Conservation (phyloP, 2,113 vertebrate genomes). For the Otocyon megalotis region DNA sequence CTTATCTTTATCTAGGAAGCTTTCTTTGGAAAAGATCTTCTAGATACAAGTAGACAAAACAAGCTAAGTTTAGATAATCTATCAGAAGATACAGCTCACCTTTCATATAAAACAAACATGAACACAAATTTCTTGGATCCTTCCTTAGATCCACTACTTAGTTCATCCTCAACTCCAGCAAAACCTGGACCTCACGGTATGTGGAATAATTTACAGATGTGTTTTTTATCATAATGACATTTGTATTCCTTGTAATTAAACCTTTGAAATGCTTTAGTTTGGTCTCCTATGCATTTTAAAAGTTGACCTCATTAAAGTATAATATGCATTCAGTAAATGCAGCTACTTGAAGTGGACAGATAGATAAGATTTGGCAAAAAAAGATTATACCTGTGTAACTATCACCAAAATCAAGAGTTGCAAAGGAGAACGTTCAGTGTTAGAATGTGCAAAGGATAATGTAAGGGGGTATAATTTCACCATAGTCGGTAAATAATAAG, state of each 20-base stretch:
- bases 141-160: slow-evolving; percentile 90
- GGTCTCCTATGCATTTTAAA: not conserved
- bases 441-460: not conserved
- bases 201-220: slow-evolving; percentile 64
- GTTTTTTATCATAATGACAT: not conserved
- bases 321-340: not conserved
- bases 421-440: not conserved
- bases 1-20: slow-evolving; percentile 91
- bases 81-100: slow-evolving; percentile 91
- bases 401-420: not conserved
- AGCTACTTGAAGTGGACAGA: not conserved
- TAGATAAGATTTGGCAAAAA: not conserved
- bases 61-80: slow-evolving; percentile 88
- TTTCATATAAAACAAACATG: slow-evolving; percentile 86
- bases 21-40: slow-evolving; percentile 96
- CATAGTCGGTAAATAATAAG: not conserved
- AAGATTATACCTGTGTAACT: not conserved
- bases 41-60: slow-evolving; percentile 92
- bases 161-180: slow-evolving; percentile 87
- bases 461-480: not conserved
- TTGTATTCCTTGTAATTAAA: not conserved
- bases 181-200: slow-evolving; percentile 92
- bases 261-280: slow-evolving; percentile 21
- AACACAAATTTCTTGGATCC: slow-evolving; percentile 88
- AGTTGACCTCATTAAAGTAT: not conserved